phyloP scores from a whole-genome alignment of 2,113 vertebrate genomes.

The Chaetodon auriga region DNA sequence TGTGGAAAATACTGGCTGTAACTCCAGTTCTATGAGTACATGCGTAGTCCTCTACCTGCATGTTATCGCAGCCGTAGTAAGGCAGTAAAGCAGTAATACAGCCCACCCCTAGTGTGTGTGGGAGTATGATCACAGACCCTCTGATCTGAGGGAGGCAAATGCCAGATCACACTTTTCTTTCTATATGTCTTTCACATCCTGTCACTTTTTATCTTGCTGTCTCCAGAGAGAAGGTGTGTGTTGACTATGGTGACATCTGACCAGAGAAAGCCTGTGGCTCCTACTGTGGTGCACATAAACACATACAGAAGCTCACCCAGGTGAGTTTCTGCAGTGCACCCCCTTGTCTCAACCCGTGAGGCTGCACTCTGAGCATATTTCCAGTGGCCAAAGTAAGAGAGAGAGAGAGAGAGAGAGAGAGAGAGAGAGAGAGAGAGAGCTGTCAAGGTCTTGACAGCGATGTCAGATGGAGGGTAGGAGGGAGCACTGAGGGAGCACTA shows the following conservation, averaged over 20 bases:
- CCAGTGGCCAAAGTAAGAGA: not conserved
- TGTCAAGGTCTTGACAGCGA: not conserved
- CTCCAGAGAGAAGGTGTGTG: conserved; percentile 35
- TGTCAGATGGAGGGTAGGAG: conserved; percentile 5
- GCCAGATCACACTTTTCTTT: conserved; percentile 37
- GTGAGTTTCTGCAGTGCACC: conserved; percentile 28
- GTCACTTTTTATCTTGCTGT: conserved; percentile 22
- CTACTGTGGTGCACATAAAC: conserved; percentile 32
- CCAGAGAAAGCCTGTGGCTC: conserved; percentile 28
- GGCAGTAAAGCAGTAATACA: too few species aligned
- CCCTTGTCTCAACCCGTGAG: conserved; percentile 20
- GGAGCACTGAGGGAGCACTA: not conserved
- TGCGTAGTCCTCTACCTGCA: too few species aligned
- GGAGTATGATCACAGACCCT: conserved; percentile 17
- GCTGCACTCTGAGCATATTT: conserved; percentile 35
- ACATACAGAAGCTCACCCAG: conserved; percentile 32
- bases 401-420: conserved; percentile 26
- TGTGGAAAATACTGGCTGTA: too few species aligned
- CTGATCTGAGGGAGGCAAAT: conserved; percentile 51
- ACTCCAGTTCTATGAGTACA: too few species aligned
- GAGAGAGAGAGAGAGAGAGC: conserved; percentile 23
- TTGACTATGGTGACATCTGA: conserved; percentile 31
- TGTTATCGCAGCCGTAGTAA: too few species aligned
- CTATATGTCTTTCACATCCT: not conserved
- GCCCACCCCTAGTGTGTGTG: not conserved